These are phyloP conservation scores for Penaeus japonicus DNA, from an alignment of 1,140 invertebrate genomes.

Conservation along the genomic window DNA sequence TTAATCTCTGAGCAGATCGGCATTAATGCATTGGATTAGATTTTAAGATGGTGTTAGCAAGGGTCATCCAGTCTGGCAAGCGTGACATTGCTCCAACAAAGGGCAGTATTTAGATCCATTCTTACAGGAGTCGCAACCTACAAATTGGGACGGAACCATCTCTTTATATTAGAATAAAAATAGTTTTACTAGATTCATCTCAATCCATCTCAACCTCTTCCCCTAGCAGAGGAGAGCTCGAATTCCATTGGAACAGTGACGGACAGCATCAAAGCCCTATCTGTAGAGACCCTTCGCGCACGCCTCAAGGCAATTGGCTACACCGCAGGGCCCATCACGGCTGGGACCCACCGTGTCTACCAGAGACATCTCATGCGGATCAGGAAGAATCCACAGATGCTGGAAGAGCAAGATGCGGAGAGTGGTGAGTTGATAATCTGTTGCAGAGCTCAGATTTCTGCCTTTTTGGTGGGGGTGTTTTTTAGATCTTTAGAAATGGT, in stretches of 20 bases:
- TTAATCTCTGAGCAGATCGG: too few relatives aligned
- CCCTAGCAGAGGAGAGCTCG: background rate
- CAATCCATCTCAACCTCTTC: background rate
- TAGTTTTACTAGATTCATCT: background rate
- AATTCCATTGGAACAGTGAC: slow-evolving; percentile 36
- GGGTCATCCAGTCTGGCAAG: too few relatives aligned
- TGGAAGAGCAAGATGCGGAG: background rate
- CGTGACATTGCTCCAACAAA: too few relatives aligned
- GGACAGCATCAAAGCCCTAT: slow-evolving; percentile 36
- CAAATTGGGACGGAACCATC: too few relatives aligned
- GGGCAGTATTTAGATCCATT: too few relatives aligned
- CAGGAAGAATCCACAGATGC: slow-evolving; percentile 8
- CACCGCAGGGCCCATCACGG: slow-evolving; percentile 16
- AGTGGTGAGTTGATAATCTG: background rate
- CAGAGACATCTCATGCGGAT: slow-evolving; percentile 36
- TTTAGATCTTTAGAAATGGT: too few relatives aligned
- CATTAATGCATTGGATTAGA: too few relatives aligned
- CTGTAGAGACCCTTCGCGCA: background rate
- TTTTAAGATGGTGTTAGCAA: too few relatives aligned
- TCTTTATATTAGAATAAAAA: too few relatives aligned
- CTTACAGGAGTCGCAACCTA: too few relatives aligned
- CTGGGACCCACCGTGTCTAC: slow-evolving; percentile 30
- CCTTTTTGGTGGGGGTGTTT: background rate
- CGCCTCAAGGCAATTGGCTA: slow-evolving; percentile 6
- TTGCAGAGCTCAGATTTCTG: background rate